Percentiles rank a stretch among this genome's conserved stretches.
Conservation (phyloP, 2,797 vertebrate species). For the Mallotus villosus region DNA sequence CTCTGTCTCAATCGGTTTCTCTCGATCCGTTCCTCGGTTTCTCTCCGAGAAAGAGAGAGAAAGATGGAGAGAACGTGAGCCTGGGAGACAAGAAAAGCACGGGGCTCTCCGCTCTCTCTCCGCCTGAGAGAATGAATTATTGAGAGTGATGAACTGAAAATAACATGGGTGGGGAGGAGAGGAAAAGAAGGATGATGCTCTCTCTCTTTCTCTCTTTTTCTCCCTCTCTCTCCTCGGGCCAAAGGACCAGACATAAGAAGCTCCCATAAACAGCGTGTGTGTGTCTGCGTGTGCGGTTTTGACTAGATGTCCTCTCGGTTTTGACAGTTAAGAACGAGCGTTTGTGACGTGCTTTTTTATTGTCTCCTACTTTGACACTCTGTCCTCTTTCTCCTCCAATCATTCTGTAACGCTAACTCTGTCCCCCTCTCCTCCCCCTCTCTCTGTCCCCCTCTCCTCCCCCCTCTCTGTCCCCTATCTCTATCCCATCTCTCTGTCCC, state of each 20-base stretch:
- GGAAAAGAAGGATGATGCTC: slow-evolving; percentile 12
- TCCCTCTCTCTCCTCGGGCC: slow-evolving; percentile 49
- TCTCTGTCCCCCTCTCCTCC: no score
- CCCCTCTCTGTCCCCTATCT: no score
- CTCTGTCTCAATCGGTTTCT: no score
- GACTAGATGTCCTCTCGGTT: no score
- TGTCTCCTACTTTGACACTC: no score
- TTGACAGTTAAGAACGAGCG: no score
- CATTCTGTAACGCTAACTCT: no score
- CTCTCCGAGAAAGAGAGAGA: not conserved
- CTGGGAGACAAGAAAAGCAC: slow-evolving; percentile 33
- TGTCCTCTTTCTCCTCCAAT: no score
- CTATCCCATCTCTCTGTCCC: no score
- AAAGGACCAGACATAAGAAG: slow-evolving; percentile 39
- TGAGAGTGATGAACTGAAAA: slow-evolving; percentile 77
- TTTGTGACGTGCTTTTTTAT: no score
- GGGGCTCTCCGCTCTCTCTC: slow-evolving; percentile 39
- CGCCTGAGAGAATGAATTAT: slow-evolving; percentile 73
- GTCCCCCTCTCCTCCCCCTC: no score
- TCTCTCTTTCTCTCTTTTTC: slow-evolving; percentile 32
- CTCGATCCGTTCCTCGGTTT: no score
- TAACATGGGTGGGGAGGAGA: slow-evolving; percentile 64
- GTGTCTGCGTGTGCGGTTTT: not conserved
- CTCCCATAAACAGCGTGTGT: slow-evolving; percentile 46
- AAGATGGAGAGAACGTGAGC: not conserved